Base-by-base conservation (phyloP, 2,888 invertebrate genomes). In the Dicyrtomina minuta region DNA sequence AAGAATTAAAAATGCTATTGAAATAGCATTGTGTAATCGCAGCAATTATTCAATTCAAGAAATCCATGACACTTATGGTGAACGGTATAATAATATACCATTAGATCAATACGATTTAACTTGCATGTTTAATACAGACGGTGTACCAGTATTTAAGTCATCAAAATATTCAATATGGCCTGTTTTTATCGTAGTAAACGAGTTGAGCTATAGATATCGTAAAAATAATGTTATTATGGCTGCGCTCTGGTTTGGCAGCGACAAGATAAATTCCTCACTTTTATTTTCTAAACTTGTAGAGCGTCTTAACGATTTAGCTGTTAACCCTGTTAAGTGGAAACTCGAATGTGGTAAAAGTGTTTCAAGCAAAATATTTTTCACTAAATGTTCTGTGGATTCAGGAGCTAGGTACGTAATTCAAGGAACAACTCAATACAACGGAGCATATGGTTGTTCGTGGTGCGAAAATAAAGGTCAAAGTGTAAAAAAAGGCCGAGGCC, bases 371-470 rank as follows among this genome's bases (percentile, higher is more conserved):
- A 27, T 55, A 20, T 55, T 12, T 58, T 62, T 67, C 43, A 39
- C 46, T 24, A 41, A 53, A 13, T 56, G 66, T 62, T 43, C 58
- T 12, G 44, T 49, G 12, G 72, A 72, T 67, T 66, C 68, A 3
- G 44, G 44, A 8, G 70, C 72, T 17, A 13, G 72, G 20, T 59
- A 65, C 39, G 3, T 22, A 44, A 15, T 72, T n/a, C 72, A 72
- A 58, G 67, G 67, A 26, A 51, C 49, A 10, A 67, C 49, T 13
- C 72, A 72, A 58, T 72, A 56, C 58, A 72, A 72, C 27, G 66
- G 72, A 3, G 51, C 4, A 20, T 67, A 33, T 67, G 67, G 72
- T 2, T 72, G 70, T 33, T 20, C 53, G 13, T 72, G 69, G 58
- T 71, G 71, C 26, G n/a, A 27, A n/a, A 20, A 24, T 33, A 41